Evolutionary conservation across 1,140 invertebrate species (phyloP), one percentile per base, ranked within the genome.

Genomic region (Heliconius congener): DNA sequence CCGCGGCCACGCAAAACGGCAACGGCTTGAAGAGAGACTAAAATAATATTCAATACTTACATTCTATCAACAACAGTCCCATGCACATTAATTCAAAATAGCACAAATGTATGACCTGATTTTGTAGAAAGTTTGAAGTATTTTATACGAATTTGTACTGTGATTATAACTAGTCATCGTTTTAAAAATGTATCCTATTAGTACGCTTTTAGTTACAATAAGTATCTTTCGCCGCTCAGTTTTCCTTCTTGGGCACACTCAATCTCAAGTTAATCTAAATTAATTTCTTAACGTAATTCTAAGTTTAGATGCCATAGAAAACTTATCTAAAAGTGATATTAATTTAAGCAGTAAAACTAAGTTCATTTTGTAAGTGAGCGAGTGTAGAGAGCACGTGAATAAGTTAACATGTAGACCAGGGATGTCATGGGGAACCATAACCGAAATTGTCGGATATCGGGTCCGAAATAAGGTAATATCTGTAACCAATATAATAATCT

Each of bases 11-110:
- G 79, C 91, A 95, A 71, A 95, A 96, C 78, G 95, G 95, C 55
- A 96, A 96, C 83, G 96, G 96, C 23, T 95, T 96, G 76, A 96
- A 96, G 85, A 95, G 96, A 87, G 96, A 96, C 46, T 77, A 77
- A 71, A 23, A 46, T 23, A 46, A 66, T 66, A n/a, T 46, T 27
- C 60, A 66, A 66, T 66, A 30, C 23, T 16, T 30, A 9, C 60
- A 66, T 66, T 72, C 71, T 72, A 72, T 72, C 37, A 39, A 72
- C 42, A 72, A 72, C 37, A 42, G 71, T 72, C 71, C 13, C 71
- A 72, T 72, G 37, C 60, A 66, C 60, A 66, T 30, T 30, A 3
- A 66, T 66, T 66, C 60, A 13, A 66, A 66, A 66, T 30, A 30
- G 60, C 60, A 66, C 60, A 66, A 66, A 66, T 30, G 27, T 66